Percentiles rank a stretch among this genome's conserved stretches.
These are phyloP conservation scores for Blomia tropicalis DNA, from an alignment of 2,888 invertebrate genomes.

Conservation along the genomic window DNA sequence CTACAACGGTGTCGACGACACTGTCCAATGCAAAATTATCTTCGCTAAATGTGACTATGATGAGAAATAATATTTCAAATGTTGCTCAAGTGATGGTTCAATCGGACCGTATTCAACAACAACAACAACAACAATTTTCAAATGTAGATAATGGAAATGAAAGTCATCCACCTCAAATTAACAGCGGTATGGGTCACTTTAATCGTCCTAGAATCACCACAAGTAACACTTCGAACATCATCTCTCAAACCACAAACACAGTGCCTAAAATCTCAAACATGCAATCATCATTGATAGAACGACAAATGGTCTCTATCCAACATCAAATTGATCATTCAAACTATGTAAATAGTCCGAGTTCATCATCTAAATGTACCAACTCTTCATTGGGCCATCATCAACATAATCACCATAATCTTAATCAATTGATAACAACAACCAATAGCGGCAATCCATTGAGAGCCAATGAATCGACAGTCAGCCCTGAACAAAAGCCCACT, in stretches of 20 bases:
- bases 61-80: too few species aligned
- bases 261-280: conserved; percentile 1
- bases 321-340: background rate
- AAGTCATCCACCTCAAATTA: background rate
- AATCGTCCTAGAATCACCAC: background rate
- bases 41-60: too few species aligned
- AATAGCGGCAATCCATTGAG: background rate
- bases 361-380: too few species aligned
- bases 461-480: background rate
- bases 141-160: background rate
- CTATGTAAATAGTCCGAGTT: background rate
- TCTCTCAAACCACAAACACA: background rate
- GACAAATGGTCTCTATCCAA: background rate
- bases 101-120: background rate
- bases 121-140: background rate
- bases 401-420: too few species aligned
- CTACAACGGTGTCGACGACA: too few species aligned
- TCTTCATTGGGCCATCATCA: too few species aligned
- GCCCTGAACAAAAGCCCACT: background rate
- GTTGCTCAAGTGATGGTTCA: conserved; percentile 1
- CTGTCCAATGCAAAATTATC: too few species aligned
- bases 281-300: background rate
- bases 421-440: too few species aligned
- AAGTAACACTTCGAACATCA: background rate
- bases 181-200: background rate